Base-by-base conservation (phyloP, 1,140 invertebrate genomes). In the Zaprionus vittiger region DNA sequence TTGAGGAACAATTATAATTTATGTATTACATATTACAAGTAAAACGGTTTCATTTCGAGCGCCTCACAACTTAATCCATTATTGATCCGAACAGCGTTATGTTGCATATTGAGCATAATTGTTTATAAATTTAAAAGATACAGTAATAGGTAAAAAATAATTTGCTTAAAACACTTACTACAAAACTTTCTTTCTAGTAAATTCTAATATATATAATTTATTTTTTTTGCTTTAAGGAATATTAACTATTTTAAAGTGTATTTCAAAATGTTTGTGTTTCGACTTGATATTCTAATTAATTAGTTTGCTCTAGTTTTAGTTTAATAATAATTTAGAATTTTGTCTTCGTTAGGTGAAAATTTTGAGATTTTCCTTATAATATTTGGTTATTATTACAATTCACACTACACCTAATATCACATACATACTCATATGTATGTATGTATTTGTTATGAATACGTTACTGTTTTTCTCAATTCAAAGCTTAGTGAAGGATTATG, bases 291-390 rank as follows among this genome's bases (percentile, higher is more conserved):
- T 52, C 47, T 31, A 68, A 24, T 55, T 9, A 20, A 47, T 44
- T 24, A 14, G 52, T 44, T 61, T 26, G 14, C 41, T 44, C 31
- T 68, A 52, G 41, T 31, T 7, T 9, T 31, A 37, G 28, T 74
- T 90, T 80, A 78, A 76, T 67, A 80, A 85, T 91, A 87, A 89
- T 91, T 91, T 91, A 91, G 81, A 91, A 91, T 91, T 78, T 91
- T 81, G 74, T 91, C 72, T 79, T 76, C 87, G 83, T 85, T 70
- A 49, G 73, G 85, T 76, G 66, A 79, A 79, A 68, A 75, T 34
- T 52, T 22, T 52, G 63, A 47, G 24, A 72, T 77, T 79, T 64
- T 37, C 54, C 37, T 73, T 71, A 70, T 65, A 69, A 24, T 79
- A 71, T 47, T 64, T 69, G 22, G 63, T 34, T 49, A 38, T 56